These are phyloP conservation scores for Molorchus minor DNA, from an alignment of 2,888 invertebrate species.

Conservation along the genomic window DNA sequence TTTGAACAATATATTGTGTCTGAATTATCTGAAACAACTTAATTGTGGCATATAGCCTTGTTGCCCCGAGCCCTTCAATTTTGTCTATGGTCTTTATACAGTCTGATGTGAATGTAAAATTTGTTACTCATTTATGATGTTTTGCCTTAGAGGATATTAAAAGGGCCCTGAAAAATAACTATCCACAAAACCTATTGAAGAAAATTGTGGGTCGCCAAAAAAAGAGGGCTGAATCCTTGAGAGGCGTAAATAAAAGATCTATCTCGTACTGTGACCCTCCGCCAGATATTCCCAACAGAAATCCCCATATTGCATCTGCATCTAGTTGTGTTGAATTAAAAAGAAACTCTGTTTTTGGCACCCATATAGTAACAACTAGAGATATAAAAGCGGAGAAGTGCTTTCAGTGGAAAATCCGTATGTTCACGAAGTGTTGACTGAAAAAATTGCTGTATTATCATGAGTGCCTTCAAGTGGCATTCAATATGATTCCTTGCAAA, in stretches of 20 bases:
- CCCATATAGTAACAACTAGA: slow-evolving; percentile 73
- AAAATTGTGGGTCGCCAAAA: slow-evolving; percentile 63
- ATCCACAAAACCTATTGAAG: slow-evolving; percentile 69
- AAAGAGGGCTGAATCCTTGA: slow-evolving; percentile 44
- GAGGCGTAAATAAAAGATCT: slow-evolving; percentile 28
- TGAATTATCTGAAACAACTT: too few species aligned
- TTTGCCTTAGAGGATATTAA: slow-evolving; percentile 73
- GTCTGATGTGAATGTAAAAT: too few species aligned
- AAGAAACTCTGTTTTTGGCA: slow-evolving; percentile 69
- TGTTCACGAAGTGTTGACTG: slow-evolving; percentile 64
- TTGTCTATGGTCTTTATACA: too few species aligned
- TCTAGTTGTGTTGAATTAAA: slow-evolving; percentile 71
- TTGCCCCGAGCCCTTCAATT: too few species aligned
- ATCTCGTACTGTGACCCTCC: slow-evolving; percentile 39
- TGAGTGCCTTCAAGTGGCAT: slow-evolving; percentile 70
- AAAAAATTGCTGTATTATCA: slow-evolving; percentile 71
- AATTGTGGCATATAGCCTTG: too few species aligned
- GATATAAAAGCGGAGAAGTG: slow-evolving; percentile 78
- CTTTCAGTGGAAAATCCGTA: slow-evolving; percentile 80
- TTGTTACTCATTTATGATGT: too few species aligned
- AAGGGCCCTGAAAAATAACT: slow-evolving; percentile 68
- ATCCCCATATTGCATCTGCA: slow-evolving; percentile 63
- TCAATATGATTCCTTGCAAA: slow-evolving; percentile 71
- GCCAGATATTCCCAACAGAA: slow-evolving; percentile 30
- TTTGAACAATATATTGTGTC: too few species aligned